Conservation (phyloP, 2,113 vertebrate genomes). For the Todiramphus saurophagus region DNA sequence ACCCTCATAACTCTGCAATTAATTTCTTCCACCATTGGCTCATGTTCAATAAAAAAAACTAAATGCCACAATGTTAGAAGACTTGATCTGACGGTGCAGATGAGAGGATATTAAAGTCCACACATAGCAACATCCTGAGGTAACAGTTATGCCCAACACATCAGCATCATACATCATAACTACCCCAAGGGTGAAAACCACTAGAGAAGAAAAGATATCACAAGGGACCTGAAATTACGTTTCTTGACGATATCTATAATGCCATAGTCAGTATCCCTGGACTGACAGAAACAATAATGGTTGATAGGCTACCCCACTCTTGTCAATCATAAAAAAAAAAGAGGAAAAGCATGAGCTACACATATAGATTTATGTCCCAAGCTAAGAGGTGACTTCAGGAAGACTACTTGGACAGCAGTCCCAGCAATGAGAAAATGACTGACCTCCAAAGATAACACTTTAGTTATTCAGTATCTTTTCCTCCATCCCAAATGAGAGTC, state of each 20-base stretch:
- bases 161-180: neutral
- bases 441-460: constrained; percentile 12
- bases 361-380: neutral
- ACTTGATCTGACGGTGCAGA: neutral
- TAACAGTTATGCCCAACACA: constrained; percentile 1
- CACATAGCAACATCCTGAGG: constrained; percentile 9
- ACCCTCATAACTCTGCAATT: neutral
- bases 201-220: neutral
- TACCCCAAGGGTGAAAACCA: neutral
- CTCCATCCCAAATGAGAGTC: neutral
- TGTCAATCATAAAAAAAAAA: neutral
- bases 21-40: neutral
- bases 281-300: neutral
- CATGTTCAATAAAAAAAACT: neutral
- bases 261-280: neutral
- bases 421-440: neutral
- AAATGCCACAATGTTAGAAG: neutral
- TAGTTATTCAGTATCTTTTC: neutral
- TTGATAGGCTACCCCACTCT: neutral
- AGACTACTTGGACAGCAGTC: neutral
- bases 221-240: neutral
- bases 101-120: neutral
- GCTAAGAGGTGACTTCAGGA: neutral
- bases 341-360: neutral
- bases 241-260: constrained; percentile 1